Conservation (phyloP, 1,140 invertebrate species). For the Spodoptera litura region DNA sequence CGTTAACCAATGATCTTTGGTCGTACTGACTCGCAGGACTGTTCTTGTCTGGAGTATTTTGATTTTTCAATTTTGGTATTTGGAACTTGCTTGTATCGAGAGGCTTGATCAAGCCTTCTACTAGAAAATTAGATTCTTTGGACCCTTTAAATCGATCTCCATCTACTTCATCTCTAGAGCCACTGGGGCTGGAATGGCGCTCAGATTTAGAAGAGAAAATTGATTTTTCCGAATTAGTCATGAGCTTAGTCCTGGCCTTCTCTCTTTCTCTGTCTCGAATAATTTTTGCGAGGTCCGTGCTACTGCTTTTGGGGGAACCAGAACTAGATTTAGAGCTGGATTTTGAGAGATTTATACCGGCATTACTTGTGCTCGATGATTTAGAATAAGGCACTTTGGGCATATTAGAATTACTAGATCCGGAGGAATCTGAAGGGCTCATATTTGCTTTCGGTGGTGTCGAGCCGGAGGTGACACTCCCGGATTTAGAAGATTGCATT, state of each 20-base stretch:
- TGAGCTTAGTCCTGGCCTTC: constrained; percentile 82
- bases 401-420: constrained; percentile 65
- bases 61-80: constrained; percentile 91
- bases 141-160: constrained; percentile 85
- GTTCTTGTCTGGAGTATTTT: constrained; percentile 80
- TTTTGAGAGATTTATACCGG: constrained; percentile 85
- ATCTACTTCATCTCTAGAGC: constrained; percentile 88
- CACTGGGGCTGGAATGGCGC: constrained; percentile 89
- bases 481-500: constrained; percentile 84
- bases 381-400: constrained; percentile 87
- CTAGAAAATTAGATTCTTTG: constrained; percentile 87
- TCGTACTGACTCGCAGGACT: constrained; percentile 78
- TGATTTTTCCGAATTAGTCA: constrained; percentile 87
- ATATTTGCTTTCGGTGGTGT: constrained; percentile 78
- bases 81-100: constrained; percentile 93
- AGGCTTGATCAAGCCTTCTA: constrained; percentile 92
- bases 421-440: constrained; percentile 74
- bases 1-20: constrained; percentile 79
- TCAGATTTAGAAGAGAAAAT: constrained; percentile 89
- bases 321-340: constrained; percentile 83
- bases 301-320: constrained; percentile 83
- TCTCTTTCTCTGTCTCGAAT: constrained; percentile 80
- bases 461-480: constrained; percentile 74
- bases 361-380: constrained; percentile 86
- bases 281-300: constrained; percentile 81